phyloP scores from a whole-genome alignment of 2,797 vertebrate species.

The Tiaroga cobitis region DNA sequence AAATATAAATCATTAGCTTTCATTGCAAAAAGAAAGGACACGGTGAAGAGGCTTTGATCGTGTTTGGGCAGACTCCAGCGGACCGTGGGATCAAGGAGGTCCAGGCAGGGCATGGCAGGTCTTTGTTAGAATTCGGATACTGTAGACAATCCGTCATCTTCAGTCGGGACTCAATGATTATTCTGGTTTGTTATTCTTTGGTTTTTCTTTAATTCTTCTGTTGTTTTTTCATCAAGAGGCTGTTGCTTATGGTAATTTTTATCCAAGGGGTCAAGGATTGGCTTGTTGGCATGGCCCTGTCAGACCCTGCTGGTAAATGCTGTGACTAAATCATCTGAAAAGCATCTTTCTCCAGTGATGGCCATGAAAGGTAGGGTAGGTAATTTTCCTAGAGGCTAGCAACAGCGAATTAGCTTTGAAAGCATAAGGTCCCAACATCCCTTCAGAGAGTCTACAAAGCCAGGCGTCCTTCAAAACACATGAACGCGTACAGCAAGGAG shows the following conservation, averaged over 20 bases:
- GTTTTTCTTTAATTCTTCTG: background rate
- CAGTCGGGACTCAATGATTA: constrained; percentile 17
- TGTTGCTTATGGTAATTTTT: background rate
- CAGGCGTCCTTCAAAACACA: no score
- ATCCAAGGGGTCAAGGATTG: background rate
- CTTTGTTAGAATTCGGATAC: constrained; percentile 58
- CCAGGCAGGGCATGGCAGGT: constrained; percentile 54
- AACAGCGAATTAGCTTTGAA: no score
- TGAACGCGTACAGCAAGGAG: no score
- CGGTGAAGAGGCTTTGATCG: constrained; percentile 58
- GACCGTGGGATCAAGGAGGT: constrained; percentile 57
- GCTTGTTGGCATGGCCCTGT: background rate
- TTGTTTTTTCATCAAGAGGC: constrained; percentile 20
- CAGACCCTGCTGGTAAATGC: background rate
- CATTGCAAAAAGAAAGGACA: constrained; percentile 49
- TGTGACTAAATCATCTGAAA: background rate
- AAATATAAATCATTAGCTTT: constrained; percentile 49
- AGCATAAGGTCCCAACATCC: no score
- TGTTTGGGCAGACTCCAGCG: constrained; percentile 53
- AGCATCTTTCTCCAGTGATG: background rate
- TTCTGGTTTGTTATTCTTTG: constrained; percentile 31
- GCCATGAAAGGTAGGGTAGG: background rate
- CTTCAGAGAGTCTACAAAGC: no score
- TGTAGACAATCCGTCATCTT: constrained; percentile 26
- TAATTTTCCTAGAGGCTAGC: no score